Conservation (phyloP, 2,888 invertebrate genomes). For the Noctua janthina region DNA sequence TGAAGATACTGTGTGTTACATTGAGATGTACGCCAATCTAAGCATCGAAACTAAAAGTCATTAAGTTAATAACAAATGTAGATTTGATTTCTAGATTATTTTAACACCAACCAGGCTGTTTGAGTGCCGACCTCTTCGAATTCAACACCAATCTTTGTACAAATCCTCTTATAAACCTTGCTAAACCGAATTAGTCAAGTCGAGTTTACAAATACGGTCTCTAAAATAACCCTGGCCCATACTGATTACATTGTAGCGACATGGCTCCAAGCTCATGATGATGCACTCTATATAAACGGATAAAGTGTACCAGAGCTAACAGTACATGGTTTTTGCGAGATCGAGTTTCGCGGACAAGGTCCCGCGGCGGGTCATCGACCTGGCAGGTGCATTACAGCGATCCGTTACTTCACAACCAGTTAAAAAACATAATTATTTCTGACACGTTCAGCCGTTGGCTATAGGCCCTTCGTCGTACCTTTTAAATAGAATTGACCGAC, state of each 20-base stretch:
- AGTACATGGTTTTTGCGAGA: slow-evolving; percentile 80
- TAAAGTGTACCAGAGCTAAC: slow-evolving; percentile 66
- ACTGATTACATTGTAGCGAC: slow-evolving; percentile 4
- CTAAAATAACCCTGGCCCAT: not conserved
- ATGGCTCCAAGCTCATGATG: not conserved
- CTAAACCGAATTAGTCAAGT: not conserved
- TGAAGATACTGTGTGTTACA: not conserved
- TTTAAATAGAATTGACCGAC: slow-evolving; percentile 6
- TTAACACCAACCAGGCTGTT: not conserved
- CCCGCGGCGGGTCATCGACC: slow-evolving; percentile 69
- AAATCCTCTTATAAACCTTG: not conserved
- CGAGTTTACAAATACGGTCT: not conserved
- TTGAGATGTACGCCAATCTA: not conserved
- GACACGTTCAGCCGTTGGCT: slow-evolving; percentile 44
- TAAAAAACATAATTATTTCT: slow-evolving; percentile 54
- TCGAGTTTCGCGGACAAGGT: slow-evolving; percentile 77
- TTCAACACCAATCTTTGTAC: not conserved
- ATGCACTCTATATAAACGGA: slow-evolving; percentile 26
- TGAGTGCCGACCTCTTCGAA: not conserved
- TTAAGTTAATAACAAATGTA: not conserved
- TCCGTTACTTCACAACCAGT: slow-evolving; percentile 66
- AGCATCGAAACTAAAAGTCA: not conserved
- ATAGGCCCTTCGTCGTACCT: slow-evolving; percentile 39
- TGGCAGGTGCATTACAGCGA: slow-evolving; percentile 70
- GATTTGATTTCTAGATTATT: not conserved